Base-by-base conservation (phyloP, 2,113 vertebrate genomes). In the Upupa epops region DNA sequence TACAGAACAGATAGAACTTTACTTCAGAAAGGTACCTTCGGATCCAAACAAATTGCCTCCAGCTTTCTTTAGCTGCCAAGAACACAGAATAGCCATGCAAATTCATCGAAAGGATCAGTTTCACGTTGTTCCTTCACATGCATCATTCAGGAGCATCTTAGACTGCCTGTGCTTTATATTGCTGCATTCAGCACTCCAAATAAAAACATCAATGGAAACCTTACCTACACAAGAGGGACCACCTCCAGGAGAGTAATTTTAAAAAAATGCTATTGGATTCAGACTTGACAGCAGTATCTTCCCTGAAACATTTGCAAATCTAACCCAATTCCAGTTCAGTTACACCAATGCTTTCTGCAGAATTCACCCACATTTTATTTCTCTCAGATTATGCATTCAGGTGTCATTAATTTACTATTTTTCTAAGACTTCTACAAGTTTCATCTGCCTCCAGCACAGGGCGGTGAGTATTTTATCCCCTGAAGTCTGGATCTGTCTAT, bases 111-210 rank as follows among this genome's bases (percentile, higher is more conserved):
- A 40, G 91, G 94, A 97, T 97, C 96, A 37, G 83, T 96, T 96
- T 96, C 97, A 94, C 0, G 0, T 29, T 77, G 89, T 86, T 96
- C 97, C 95, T 96, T 54, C 20, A 68, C 97, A 97, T 97, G 89
- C 90, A 97, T 97, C 94, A 97, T 97, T 97, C 87, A 97, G 71
- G 88, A 96, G 89, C 71, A 77, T 95, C 96, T 97, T 94, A 94
- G 92, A 60, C 89, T 93, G 94, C 94, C 54, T 25, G 34, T 29
- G 61, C 90, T 92, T 90, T 71, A 81, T 94, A 83, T 48, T 70
- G 65, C 17, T 90, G 34, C 70, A 95, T 90, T 94, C 96, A 88
- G 86, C 52, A 93, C 88, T 95, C 58, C n/a, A 18, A 88, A 93
- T 66, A 93, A 94, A 97, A 52, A 29, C 22, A 81, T 55, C 71